Conservation (phyloP, 1,140 invertebrate genomes). For the Sycophaga agraensis region DNA sequence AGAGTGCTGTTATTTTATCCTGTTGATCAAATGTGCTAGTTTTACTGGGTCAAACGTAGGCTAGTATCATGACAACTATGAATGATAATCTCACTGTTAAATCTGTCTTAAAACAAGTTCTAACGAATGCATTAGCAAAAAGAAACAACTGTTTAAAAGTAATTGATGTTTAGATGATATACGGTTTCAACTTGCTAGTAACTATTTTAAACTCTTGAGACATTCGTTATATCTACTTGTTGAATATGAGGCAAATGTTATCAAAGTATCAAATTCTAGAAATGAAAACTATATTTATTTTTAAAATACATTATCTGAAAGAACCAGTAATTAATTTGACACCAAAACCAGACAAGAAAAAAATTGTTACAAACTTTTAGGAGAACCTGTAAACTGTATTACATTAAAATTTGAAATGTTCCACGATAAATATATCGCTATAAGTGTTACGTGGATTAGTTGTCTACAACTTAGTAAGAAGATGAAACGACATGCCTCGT, state of each 20-base stretch:
- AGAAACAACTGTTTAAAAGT: slow-evolving; percentile 22
- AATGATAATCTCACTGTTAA: slow-evolving; percentile 20
- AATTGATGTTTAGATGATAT: slow-evolving; percentile 25
- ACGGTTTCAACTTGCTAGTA: slow-evolving; percentile 22
- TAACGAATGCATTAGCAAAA: slow-evolving; percentile 23
- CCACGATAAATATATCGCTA: slow-evolving; percentile 2
- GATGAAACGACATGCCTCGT: slow-evolving; percentile 3
- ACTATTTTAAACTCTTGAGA: slow-evolving; percentile 20
- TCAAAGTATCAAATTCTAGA: slow-evolving; percentile 4
- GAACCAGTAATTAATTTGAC: neutral
- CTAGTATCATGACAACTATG: slow-evolving; percentile 15
- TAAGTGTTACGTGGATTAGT: slow-evolving; percentile 26
- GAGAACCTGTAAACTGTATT: slow-evolving; percentile 9
- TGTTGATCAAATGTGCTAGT: neutral
- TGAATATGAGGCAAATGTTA: neutral
- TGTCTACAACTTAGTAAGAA: slow-evolving; percentile 18
- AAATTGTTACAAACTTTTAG: slow-evolving; percentile 16
- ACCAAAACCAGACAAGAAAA: neutral
- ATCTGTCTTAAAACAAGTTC: slow-evolving; percentile 18
- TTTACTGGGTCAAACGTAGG: neutral
- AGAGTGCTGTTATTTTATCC: slow-evolving; percentile 31
- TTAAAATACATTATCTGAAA: neutral
- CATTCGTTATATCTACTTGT: slow-evolving; percentile 7
- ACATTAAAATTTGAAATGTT: slow-evolving; percentile 1
- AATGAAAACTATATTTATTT: slow-evolving; percentile 1